phyloP scores from a whole-genome alignment of 2,888 invertebrate genomes.

The Dasypolia templi region DNA sequence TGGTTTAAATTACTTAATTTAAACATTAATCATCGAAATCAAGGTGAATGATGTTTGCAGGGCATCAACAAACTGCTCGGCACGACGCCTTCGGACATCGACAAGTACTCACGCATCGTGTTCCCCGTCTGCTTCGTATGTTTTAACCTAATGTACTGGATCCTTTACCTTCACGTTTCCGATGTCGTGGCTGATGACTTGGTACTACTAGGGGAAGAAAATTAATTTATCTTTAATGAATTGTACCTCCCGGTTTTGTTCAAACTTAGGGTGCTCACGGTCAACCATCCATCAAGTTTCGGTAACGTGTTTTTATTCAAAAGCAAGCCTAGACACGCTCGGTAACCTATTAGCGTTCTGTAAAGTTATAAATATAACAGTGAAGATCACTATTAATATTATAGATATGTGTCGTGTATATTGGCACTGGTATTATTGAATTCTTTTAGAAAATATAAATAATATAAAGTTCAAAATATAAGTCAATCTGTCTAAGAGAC shows the following conservation, averaged over 20 bases:
- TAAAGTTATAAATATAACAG: conserved; percentile 56
- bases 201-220: conserved; percentile 93
- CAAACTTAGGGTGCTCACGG: conserved; percentile 66
- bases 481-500: conserved; percentile 65
- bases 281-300: conserved; percentile 66
- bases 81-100: conserved; percentile 99
- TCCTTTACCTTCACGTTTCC: conserved; percentile 98
- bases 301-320: conserved; percentile 64
- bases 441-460: conserved; percentile 63
- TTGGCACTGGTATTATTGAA: conserved; percentile 65
- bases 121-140: conserved; percentile 99
- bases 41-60: conserved; percentile 82
- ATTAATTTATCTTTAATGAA: conserved; percentile 57
- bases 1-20: conserved; percentile 10
- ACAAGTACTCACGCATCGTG: conserved; percentile 99
- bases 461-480: conserved; percentile 66
- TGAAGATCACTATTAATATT: conserved; percentile 61
- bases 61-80: conserved; percentile 97
- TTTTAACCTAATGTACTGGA: conserved; percentile 99
- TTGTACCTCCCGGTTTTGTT: conserved; percentile 55
- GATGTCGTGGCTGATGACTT: conserved; percentile 98
- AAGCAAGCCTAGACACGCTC: conserved; percentile 61
- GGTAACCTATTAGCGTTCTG: conserved; percentile 66
- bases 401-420: conserved; percentile 64
- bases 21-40: conserved; percentile 66